These are phyloP conservation scores for Eristalis intricaria DNA, from an alignment of 2,888 invertebrate genomes.

Conservation along the genomic window DNA sequence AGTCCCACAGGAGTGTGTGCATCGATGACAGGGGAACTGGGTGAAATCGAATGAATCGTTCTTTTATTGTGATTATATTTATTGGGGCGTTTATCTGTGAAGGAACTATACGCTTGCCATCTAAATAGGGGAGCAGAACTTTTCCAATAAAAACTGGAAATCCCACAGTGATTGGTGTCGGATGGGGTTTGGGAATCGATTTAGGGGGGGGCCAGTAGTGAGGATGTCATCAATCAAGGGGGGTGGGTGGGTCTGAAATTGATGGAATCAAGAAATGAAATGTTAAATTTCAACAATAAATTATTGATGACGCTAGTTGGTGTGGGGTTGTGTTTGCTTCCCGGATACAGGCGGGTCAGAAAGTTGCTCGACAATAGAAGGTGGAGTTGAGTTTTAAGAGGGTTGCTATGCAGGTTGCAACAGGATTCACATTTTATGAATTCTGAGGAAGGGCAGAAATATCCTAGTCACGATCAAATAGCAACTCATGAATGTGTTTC, in stretches of 20 bases:
- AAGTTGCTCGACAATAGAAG: background rate
- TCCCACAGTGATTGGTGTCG: background rate
- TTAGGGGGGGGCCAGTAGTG: background rate
- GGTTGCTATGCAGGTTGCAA: too few species aligned
- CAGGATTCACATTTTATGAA: too few species aligned
- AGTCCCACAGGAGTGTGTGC: background rate
- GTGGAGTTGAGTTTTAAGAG: background rate
- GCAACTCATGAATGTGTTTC: too few species aligned
- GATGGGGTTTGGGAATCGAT: background rate
- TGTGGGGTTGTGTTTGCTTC: background rate
- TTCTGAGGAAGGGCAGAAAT: too few species aligned
- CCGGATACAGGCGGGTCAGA: background rate
- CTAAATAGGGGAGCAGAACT: constrained; percentile 5
- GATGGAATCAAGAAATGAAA: constrained; percentile 3
- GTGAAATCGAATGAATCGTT: constrained; percentile 5
- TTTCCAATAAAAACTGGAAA: constrained; percentile 31
- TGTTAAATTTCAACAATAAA: background rate
- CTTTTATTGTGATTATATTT: constrained; percentile 31
- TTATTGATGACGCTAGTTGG: background rate
- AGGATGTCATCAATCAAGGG: constrained; percentile 14
- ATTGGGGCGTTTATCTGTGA: constrained; percentile 9
- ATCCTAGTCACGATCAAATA: too few species aligned
- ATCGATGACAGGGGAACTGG: background rate
- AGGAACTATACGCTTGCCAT: constrained; percentile 5
- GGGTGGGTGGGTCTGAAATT: background rate